Evolutionary conservation across 2,113 vertebrate species (phyloP).

Genomic region (Sardina pilchardus): DNA sequence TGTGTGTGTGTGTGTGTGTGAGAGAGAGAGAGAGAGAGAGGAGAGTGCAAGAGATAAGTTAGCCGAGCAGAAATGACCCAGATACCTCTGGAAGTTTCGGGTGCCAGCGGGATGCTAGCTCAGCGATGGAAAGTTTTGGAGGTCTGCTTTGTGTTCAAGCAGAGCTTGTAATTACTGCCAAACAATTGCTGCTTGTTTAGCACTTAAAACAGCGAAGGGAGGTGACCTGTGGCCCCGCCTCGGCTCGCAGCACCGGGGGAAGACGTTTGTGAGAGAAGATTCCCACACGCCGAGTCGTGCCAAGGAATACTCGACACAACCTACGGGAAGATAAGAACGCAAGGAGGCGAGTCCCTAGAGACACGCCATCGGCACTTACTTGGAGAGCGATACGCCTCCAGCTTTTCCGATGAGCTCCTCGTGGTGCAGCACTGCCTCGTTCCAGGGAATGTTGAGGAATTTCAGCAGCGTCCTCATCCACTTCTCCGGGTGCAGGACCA

Average conservation of each 20-base stretch:
- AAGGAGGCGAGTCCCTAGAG: not conserved
- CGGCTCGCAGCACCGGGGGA: not conserved
- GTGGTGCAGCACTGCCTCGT: constrained; percentile 90
- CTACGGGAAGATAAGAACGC: not conserved
- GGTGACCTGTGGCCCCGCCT: not conserved
- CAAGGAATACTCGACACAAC: not conserved
- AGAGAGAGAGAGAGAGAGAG: not conserved
- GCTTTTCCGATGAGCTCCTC: constrained; percentile 97
- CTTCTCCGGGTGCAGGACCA: constrained; percentile 91
- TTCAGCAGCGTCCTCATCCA: constrained; percentile 94
- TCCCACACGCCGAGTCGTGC: not conserved
- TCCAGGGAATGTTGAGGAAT: constrained; percentile 91
- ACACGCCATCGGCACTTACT: constrained; percentile 77
- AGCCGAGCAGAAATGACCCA: constrained; percentile 16
- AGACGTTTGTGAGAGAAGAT: not conserved
- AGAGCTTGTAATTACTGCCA: constrained; percentile 14
- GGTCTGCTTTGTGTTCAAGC: constrained; percentile 10
- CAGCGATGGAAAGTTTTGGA: not conserved
- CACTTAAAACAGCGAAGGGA: constrained; percentile 26
- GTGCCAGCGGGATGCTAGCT: not conserved
- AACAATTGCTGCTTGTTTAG: constrained; percentile 17
- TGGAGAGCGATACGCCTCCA: constrained; percentile 94
- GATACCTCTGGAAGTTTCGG: constrained; percentile 9
- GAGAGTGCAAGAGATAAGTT: constrained; percentile 10
- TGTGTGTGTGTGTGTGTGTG: not conserved